Evolutionary conservation across 2,888 invertebrate species (phyloP), one percentile per base, ranked within the genome.

Genomic region (Phlogophora meticulosa): DNA sequence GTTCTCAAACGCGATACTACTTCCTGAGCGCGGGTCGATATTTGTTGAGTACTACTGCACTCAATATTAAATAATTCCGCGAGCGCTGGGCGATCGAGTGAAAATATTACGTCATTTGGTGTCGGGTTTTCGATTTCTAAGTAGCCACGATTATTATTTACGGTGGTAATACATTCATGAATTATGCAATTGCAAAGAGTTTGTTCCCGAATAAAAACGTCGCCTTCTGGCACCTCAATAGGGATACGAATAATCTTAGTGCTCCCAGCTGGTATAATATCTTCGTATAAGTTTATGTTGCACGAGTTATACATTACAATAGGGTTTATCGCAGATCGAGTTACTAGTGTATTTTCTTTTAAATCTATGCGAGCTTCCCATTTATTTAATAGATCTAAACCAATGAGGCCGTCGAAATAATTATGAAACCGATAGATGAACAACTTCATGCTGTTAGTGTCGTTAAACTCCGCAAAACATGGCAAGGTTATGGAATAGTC

Each of bases 1-100:
- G 15, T 60, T n/a, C 60, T 34, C 4, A 60, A 34, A n/a, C n/a
- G 51, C n/a, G 51, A 52, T 43, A 43, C 5, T 22, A 60, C 59
- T 20, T 58, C 38, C 13, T 34, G 24, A 1, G 2, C 45, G 20
- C 43, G 43, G 1, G 24, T 46, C 2, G 57, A 7, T 13, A 1
- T 38, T 40, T 40, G 43, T 52, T 22, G n/a, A n/a, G n/a, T n/a
- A n/a, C n/a, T n/a, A n/a, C n/a, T n/a, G n/a, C n/a, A n/a, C n/a
- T n/a, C n/a, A 9, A 17, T 43, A 52, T 60, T 52, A 34, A 43
- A 52, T 34, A 60, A 15, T 11, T 11, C 13, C 7, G 60, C 52
- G 10, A 7, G 15, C 3, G 32, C 42, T 7, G 60, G 51, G 9
- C 20, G 42, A 17, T 60, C 34, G 5, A 60, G 0, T 15, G 60